These are phyloP conservation scores for Catamblyrhynchus diadema DNA, from an alignment of 2,797 vertebrate genomes.

Conservation along the genomic window DNA sequence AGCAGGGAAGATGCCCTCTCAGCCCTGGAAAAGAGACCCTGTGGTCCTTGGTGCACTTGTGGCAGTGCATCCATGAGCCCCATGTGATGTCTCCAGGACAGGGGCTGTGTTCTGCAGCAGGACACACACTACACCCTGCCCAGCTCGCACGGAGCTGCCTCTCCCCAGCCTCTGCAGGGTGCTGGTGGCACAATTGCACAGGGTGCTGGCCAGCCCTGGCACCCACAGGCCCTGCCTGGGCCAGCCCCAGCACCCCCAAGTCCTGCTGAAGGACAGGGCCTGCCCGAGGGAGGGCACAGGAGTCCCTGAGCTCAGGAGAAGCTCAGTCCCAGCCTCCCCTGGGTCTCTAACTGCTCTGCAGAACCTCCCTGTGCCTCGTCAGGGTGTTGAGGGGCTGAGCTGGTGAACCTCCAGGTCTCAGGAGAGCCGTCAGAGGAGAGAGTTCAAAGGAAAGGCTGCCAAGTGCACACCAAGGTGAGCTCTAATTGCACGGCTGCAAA, in stretches of 20 bases:
- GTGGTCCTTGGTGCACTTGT: not conserved
- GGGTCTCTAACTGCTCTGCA: not conserved
- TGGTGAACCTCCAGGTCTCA: not conserved
- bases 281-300: not conserved
- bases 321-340: not conserved
- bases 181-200: not conserved
- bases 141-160: not conserved
- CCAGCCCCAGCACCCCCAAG: not conserved
- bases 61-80: not conserved
- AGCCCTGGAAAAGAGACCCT: not conserved
- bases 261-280: not conserved
- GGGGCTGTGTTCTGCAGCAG: fast-evolving
- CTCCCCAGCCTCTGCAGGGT: not conserved
- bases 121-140: not conserved
- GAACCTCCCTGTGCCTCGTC: not conserved
- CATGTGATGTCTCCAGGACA: fast-evolving
- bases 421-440: not conserved
- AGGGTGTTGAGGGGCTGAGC: not conserved
- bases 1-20: not conserved
- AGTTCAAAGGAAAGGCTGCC: slow-evolving; percentile 34
- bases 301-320: not conserved
- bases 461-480: not conserved
- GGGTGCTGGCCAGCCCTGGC: not conserved
- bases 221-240: not conserved
- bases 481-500: not conserved